Evolutionary conservation across 2,113 vertebrate genomes (phyloP).

Genomic region (Cyanocitta stelleri): DNA sequence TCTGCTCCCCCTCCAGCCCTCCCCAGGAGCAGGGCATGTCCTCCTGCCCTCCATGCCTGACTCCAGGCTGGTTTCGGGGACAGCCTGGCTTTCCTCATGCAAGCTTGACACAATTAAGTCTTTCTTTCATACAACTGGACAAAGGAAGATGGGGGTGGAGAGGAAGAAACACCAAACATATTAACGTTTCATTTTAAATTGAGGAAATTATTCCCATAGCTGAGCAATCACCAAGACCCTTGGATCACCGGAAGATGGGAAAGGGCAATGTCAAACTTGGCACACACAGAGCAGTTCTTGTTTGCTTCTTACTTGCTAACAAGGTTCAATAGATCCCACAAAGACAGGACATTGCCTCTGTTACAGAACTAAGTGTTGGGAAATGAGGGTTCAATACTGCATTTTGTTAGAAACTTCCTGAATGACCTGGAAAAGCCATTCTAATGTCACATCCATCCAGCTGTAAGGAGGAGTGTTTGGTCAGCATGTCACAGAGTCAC

Average conservation of each 20-base stretch:
- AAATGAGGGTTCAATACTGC: background rate
- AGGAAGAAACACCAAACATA: conserved; percentile 7
- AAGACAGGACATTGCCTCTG: background rate
- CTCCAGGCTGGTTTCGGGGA: background rate
- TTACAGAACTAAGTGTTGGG: background rate
- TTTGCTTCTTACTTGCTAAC: background rate
- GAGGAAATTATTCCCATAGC: background rate
- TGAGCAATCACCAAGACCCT: background rate
- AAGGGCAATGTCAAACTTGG: background rate
- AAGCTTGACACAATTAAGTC: conserved; percentile 16
- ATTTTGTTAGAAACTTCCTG: background rate
- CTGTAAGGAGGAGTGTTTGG: background rate
- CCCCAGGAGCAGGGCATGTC: background rate
- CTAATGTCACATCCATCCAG: background rate
- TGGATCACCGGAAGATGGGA: background rate
- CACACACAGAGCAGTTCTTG: background rate
- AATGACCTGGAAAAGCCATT: background rate
- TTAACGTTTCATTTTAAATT: background rate
- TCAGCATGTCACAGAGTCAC: background rate
- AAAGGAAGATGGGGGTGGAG: background rate
- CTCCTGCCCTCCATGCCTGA: background rate
- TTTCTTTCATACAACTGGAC: conserved; percentile 2
- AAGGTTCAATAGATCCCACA: background rate
- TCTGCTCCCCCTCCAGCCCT: background rate
- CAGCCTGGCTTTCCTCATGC: background rate